A percentile compares a stretch with the other conserved stretches of the same genome.
phyloP scores from a whole-genome alignment of 2,888 invertebrate species.

The Gari tellinella region DNA sequence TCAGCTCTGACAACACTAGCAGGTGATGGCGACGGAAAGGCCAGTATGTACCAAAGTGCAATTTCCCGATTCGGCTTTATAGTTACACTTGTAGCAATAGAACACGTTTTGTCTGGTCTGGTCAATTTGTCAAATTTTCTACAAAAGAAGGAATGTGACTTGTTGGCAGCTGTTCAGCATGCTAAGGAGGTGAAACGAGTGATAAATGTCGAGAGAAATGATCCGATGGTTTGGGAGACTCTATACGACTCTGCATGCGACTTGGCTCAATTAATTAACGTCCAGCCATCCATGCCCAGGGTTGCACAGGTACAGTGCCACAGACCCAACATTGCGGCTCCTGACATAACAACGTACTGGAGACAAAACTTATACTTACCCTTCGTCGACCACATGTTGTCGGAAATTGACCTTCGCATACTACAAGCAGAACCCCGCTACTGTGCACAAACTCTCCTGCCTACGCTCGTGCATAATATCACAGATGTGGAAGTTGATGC shows the following conservation, averaged over 20 bases:
- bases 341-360: slow-evolving; percentile 4
- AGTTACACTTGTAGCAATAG: slow-evolving; percentile 25
- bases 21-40: slow-evolving; percentile 6
- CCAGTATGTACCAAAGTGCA: slow-evolving; percentile 6
- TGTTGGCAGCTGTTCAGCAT: slow-evolving; percentile 3
- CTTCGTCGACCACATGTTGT: slow-evolving; percentile 11
- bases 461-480: not conserved
- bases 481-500: no score
- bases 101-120: slow-evolving; percentile 24
- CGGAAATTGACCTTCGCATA: slow-evolving; percentile 29
- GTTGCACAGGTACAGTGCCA: slow-evolving; percentile 12
- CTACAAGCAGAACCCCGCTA: slow-evolving; percentile 34
- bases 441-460: slow-evolving; percentile 8
- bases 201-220: slow-evolving; percentile 4
- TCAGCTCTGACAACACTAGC: no score
- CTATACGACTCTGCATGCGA: not conserved
- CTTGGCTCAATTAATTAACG: not conserved
- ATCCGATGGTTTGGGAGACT: slow-evolving; percentile 5
- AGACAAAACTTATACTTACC: slow-evolving; percentile 9
- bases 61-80: slow-evolving; percentile 21
- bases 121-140: slow-evolving; percentile 22
- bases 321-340: slow-evolving; percentile 19
- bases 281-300: slow-evolving; percentile 9
- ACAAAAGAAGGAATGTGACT: slow-evolving; percentile 19
- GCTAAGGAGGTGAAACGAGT: not conserved